phyloP scores from a whole-genome alignment of 1,140 invertebrate species.

The Oreohelix idahoensis region DNA sequence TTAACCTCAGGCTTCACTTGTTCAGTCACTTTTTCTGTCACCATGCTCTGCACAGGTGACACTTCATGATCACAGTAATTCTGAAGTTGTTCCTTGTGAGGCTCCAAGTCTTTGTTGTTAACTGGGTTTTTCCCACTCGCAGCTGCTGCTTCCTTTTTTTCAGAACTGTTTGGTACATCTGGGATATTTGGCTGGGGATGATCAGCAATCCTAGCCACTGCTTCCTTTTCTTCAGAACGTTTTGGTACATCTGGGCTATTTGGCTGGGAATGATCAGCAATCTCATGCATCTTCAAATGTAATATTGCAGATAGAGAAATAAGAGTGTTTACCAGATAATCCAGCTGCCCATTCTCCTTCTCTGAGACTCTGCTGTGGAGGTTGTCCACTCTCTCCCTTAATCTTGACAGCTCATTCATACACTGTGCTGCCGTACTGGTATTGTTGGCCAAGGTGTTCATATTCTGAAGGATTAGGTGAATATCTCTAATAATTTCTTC shows the following conservation, averaged over 20 bases:
- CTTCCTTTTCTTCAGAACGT: not conserved
- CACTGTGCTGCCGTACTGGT: not conserved
- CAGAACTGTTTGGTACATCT: not conserved
- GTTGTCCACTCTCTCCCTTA: slow-evolving; percentile 29
- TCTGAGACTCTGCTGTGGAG: slow-evolving; percentile 22
- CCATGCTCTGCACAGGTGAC: not conserved
- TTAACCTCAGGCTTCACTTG: slow-evolving; percentile 18
- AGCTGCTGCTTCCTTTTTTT: not conserved
- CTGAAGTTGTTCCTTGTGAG: not conserved
- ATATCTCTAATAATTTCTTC: slow-evolving; percentile 35
- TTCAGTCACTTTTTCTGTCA: slow-evolving; percentile 25
- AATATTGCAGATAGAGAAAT: slow-evolving; percentile 26
- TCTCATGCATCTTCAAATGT: slow-evolving; percentile 35
- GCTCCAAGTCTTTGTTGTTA: not conserved
- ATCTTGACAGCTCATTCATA: slow-evolving; percentile 6
- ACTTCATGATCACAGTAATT: slow-evolving; percentile 8
- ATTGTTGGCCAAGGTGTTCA: slow-evolving; percentile 20
- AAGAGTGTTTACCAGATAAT: slow-evolving; percentile 23
- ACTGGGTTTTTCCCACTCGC: not conserved
- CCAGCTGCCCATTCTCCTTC: slow-evolving; percentile 15
- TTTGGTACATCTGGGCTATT: slow-evolving; percentile 13
- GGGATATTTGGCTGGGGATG: slow-evolving; percentile 12
- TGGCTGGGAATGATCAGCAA: slow-evolving; percentile 25
- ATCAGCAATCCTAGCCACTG: too few relatives aligned
- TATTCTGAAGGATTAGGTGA: slow-evolving; percentile 27